Conservation (phyloP, 2,888 invertebrate species). For the Pimpla rufipes region DNA sequence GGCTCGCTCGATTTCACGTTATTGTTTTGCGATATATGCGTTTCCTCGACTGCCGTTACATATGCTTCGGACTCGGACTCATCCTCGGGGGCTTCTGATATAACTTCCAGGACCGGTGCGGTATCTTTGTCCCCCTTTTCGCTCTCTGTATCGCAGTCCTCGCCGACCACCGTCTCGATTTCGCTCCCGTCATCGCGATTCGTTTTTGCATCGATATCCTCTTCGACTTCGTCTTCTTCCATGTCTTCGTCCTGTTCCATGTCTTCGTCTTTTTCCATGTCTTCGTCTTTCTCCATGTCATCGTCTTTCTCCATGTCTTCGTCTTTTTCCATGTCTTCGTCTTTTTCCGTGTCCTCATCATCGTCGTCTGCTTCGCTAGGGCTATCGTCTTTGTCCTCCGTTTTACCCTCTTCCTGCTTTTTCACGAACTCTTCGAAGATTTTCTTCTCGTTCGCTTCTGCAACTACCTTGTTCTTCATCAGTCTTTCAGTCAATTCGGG, state of each 20-base stretch:
- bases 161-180: slow-evolving; percentile 52
- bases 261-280: no score
- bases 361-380: slow-evolving; percentile 66
- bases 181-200: slow-evolving; percentile 25
- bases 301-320: no score
- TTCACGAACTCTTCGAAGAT: slow-evolving; percentile 77
- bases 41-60: neutral
- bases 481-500: slow-evolving; percentile 73
- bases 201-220: slow-evolving; percentile 29
- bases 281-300: no score
- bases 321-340: no score
- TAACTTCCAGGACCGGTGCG: no score
- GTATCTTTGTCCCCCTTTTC: slow-evolving; percentile 29
- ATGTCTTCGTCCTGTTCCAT: no score
- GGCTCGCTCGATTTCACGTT: neutral
- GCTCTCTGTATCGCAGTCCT: slow-evolving; percentile 39
- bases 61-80: neutral
- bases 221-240: no score
- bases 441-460: slow-evolving; percentile 74
- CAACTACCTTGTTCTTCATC: slow-evolving; percentile 69
- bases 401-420: slow-evolving; percentile 74
- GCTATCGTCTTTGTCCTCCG: slow-evolving; percentile 31
- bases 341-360: slow-evolving; percentile 55
- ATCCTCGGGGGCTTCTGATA: slow-evolving; percentile 2
- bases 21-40: neutral